These are phyloP conservation scores for Lithobates sylvaticus DNA, from an alignment of 2,797 vertebrate species.

Conservation along the genomic window DNA sequence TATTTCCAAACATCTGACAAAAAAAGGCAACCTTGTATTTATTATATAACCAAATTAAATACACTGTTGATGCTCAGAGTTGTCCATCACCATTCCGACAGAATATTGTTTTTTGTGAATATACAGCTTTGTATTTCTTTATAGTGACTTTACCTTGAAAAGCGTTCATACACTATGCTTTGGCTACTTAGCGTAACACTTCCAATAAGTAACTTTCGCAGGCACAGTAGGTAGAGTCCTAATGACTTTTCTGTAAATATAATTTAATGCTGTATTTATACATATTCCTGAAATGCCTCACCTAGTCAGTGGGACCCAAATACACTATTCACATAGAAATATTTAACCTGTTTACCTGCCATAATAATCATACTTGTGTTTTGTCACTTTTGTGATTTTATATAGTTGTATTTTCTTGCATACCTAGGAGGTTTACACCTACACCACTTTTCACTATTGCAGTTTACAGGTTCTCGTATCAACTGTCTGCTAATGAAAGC, in stretches of 20 bases:
- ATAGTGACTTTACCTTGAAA: neutral
- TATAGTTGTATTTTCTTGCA: neutral
- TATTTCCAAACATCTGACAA: too few relatives aligned
- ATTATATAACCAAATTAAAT: too few relatives aligned
- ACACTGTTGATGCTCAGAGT: too few relatives aligned
- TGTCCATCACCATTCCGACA: neutral
- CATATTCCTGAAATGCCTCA: too few relatives aligned
- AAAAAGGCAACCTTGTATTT: too few relatives aligned
- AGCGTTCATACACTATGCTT: neutral
- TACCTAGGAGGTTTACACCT: neutral
- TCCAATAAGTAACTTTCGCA: neutral
- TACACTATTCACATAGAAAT: neutral
- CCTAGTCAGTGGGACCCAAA: too few relatives aligned
- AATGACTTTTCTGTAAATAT: neutral
- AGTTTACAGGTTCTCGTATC: neutral
- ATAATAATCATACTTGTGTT: too few relatives aligned
- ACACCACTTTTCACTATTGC: neutral
- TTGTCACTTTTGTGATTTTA: neutral
- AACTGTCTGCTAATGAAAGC: too few relatives aligned
- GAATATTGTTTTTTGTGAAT: too few relatives aligned
- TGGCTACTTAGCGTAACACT: neutral
- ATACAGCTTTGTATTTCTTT: too few relatives aligned
- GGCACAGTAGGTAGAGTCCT: too few relatives aligned
- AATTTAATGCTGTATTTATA: neutral
- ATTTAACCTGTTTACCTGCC: too few relatives aligned